Base-by-base conservation (phyloP, 2,797 vertebrate species). In the Eulemur rubriventer region DNA sequence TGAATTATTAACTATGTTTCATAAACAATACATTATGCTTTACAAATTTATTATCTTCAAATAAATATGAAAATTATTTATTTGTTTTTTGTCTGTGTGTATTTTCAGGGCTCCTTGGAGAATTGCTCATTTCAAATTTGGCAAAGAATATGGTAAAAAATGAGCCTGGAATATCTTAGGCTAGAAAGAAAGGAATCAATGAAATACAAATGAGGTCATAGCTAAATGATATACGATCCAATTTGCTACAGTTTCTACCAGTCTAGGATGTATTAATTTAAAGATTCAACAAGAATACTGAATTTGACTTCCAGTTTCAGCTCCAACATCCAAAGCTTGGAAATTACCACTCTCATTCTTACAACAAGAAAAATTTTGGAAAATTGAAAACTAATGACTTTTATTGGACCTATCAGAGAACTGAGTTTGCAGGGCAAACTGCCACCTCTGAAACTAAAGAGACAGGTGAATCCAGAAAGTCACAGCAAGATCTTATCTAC, bases 151-250 rank as follows among this genome's bases (percentile, higher is more conserved):
- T 22, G 16, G 16, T 48, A 91, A 18, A 75, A 79, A 14, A 55
- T 57, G 17, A 92, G 8, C 12, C 17, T 57, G 10, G 30, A 13
- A 55, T 84, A 93, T 88, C 69, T 91, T 81, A 75, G 48, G 30
- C 17, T 61, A 92, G 55, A 93, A 96, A 92, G 13, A 35, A 94
- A 75, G 24, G 7, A 72, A 78, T 78, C 3, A 78, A 92, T 48
- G 33, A 86, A 91, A 89, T 85, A 78, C 4, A 59, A 93, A 86
- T 78, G 24, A 22, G 10, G 4, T 84, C 13, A 55, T 24, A 67
- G 55, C 67, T 48, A 65, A 86, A 61, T 92, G 41, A 78, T 59
- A 78, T 14, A 38, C 0, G 59, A 55, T 57, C 18, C 26, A 55
- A 28, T 81, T 87, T 83, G 3, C 8, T 41, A 8, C 7, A n/a